phyloP scores from a whole-genome alignment of 1,140 invertebrate species.

The Notospermus geniculatus region DNA sequence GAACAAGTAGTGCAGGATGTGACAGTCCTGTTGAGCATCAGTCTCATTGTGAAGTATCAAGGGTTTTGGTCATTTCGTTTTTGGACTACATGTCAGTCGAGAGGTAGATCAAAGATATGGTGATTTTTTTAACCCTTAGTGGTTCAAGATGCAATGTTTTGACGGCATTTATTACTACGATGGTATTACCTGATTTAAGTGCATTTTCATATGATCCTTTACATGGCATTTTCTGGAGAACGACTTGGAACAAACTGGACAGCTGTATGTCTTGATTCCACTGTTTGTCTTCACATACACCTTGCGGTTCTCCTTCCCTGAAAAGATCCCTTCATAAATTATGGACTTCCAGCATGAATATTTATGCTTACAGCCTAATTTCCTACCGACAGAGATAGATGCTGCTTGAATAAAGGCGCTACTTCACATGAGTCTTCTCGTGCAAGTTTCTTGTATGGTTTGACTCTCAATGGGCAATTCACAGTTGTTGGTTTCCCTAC shows the following conservation, averaged over 20 bases:
- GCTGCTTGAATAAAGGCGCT: not conserved
- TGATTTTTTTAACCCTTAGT: not conserved
- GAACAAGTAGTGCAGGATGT: too few species aligned
- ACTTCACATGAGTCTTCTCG: not conserved
- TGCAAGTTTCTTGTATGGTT: not conserved
- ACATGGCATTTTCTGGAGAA: constrained; percentile 48
- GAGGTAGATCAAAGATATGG: not conserved
- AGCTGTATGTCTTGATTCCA: constrained; percentile 85
- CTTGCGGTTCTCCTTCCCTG: constrained; percentile 47
- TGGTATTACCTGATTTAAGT: constrained; percentile 19
- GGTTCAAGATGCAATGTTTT: not conserved
- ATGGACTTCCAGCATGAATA: not conserved
- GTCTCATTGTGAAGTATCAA: not conserved
- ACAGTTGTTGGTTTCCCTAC: not conserved
- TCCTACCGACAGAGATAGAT: too few species aligned
- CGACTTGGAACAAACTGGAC: constrained; percentile 76
- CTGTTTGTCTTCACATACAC: constrained; percentile 64
- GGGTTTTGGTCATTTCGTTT: not conserved
- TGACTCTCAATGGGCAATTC: not conserved
- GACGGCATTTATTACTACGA: not conserved
- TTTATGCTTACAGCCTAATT: too few species aligned
- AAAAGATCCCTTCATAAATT: constrained; percentile 15
- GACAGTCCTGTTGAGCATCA: too few species aligned
- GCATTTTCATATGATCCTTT: constrained; percentile 49
- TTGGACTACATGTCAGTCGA: not conserved